A percentile compares a stretch with the other conserved stretches of the same genome.
Evolutionary conservation across 2,113 vertebrate species (phyloP).

Genomic region (Bagarius yarrelli): DNA sequence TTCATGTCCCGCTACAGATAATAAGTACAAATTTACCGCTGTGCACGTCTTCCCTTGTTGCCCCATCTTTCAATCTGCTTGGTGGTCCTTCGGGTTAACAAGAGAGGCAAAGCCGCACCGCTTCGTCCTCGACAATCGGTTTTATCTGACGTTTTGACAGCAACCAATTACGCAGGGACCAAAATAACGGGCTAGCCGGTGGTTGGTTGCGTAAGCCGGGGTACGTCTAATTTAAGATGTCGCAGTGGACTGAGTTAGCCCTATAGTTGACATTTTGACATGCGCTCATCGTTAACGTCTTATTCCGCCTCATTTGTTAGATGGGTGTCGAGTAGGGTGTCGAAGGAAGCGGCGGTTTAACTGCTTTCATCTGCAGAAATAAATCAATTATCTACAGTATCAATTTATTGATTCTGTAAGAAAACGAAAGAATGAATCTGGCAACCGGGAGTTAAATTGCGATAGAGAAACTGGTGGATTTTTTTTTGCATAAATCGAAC

Average conservation of each 20-base stretch:
- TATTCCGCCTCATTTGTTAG: slow-evolving; percentile 16
- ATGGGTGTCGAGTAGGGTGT: not conserved
- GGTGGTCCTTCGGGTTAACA: slow-evolving; percentile 42
- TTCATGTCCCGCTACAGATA: slow-evolving; percentile 25
- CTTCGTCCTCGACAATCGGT: slow-evolving; percentile 33
- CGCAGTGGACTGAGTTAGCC: slow-evolving; percentile 2
- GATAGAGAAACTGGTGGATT: not conserved
- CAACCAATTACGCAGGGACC: slow-evolving; percentile 45
- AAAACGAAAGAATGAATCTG: not conserved
- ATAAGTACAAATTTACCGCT: slow-evolving; percentile 36
- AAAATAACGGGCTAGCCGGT: slow-evolving; percentile 37
- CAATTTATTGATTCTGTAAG: not conserved
- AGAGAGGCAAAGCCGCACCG: slow-evolving; percentile 36
- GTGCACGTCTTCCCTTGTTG: slow-evolving; percentile 33
- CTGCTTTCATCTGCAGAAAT: not conserved
- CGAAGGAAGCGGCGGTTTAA: not conserved
- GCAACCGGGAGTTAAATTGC: not conserved
- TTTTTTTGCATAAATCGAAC: not conserved
- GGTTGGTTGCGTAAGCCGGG: slow-evolving; percentile 1
- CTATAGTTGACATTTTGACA: slow-evolving; percentile 23
- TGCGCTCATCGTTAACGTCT: slow-evolving; percentile 9
- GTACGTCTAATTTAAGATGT: slow-evolving; percentile 33
- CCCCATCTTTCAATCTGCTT: slow-evolving; percentile 40
- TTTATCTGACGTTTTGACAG: slow-evolving; percentile 50
- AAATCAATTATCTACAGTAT: not conserved